These are phyloP conservation scores for Triops longicaudatus DNA, from an alignment of 1,140 invertebrate species.

Conservation along the genomic window DNA sequence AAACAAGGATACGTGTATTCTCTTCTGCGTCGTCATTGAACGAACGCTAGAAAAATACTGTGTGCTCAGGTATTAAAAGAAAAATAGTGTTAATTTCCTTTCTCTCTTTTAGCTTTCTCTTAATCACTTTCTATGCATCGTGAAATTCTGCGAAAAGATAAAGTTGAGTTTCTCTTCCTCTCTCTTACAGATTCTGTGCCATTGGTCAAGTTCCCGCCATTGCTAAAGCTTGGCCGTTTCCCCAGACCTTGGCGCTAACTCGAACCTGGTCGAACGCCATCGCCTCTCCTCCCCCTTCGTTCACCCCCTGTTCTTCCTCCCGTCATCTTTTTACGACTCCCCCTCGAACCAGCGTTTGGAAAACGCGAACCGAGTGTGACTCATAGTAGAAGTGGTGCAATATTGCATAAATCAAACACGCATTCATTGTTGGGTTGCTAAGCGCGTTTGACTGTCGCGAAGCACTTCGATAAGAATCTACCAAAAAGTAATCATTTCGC, in stretches of 20 bases:
- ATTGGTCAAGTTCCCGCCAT: constrained; percentile 14
- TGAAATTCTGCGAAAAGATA: neutral
- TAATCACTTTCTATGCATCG: neutral
- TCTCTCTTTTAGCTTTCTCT: neutral
- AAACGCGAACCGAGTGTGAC: neutral
- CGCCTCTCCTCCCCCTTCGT: neutral
- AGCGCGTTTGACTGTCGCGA: neutral
- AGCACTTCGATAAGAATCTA: neutral
- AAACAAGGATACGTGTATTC: neutral
- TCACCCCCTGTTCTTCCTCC: neutral
- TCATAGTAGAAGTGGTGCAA: neutral
- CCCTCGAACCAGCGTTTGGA: neutral
- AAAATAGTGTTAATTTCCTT: neutral
- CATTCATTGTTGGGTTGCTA: neutral
- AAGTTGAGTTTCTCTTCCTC: neutral
- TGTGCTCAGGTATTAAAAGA: neutral
- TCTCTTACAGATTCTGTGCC: neutral
- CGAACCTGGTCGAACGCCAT: neutral
- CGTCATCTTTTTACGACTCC: neutral
- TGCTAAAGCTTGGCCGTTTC: neutral
- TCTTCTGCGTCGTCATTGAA: neutral
- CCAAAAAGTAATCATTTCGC: too few species aligned
- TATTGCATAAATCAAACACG: constrained; percentile 7
- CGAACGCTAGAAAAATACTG: neutral
- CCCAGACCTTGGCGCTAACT: neutral